Conservation (phyloP, 2,888 invertebrate species). For the Tenthredo notha region DNA sequence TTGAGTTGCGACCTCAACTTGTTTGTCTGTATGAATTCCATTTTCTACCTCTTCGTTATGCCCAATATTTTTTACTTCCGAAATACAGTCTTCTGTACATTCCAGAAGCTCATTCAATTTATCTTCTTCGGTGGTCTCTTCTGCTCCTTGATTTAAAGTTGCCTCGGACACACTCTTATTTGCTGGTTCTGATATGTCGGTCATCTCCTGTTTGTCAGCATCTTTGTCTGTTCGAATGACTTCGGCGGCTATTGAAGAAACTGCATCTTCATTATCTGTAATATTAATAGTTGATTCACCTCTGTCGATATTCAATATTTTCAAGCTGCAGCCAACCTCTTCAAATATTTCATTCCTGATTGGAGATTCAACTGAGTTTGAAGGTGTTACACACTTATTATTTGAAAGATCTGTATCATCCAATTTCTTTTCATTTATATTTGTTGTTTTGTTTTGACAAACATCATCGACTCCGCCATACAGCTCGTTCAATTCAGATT, state of each 20-base stretch:
- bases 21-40: conserved; percentile 53
- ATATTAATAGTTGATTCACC: neutral
- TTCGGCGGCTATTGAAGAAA: neutral
- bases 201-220: neutral
- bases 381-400: neutral
- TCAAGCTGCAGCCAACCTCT: neutral
- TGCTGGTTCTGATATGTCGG: neutral
- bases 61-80: neutral
- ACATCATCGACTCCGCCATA: neutral
- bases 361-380: neutral
- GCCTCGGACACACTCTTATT: neutral
- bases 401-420: neutral
- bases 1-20: conserved; percentile 22
- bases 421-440: neutral
- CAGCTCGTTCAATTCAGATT: neutral
- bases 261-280: neutral
- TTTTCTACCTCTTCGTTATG: conserved; percentile 12
- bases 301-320: neutral
- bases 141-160: neutral
- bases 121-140: neutral
- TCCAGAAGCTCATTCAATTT: neutral
- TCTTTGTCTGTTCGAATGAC: conserved; percentile 24
- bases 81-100: neutral
- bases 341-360: neutral
- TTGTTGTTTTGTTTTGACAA: neutral